phyloP scores from a whole-genome alignment of 2,888 invertebrate species.

The Silvanus unidentatus region DNA sequence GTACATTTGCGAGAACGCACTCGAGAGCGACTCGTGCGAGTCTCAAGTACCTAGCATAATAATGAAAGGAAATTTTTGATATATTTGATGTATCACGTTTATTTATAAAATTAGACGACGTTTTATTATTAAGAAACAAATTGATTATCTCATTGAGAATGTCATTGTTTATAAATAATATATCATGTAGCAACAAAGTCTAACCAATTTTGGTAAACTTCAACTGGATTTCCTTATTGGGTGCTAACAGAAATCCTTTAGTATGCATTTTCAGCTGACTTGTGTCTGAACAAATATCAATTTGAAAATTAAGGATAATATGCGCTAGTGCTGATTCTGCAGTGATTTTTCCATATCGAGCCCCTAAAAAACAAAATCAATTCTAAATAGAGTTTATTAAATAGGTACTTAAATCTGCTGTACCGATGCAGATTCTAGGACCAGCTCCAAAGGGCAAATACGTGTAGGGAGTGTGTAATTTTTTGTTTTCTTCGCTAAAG shows the following conservation, averaged over 20 bases:
- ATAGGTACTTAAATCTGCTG: background rate
- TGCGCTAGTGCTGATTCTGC: slow-evolving; percentile 15
- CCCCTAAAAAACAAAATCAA: slow-evolving; percentile 10
- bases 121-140: too few species aligned
- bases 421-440: slow-evolving; percentile 20
- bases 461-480: slow-evolving; percentile 6
- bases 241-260: slow-evolving; percentile 16
- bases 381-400: background rate
- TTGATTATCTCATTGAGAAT: too few species aligned
- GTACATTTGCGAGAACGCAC: too few species aligned
- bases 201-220: background rate
- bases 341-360: slow-evolving; percentile 14
- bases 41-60: too few species aligned
- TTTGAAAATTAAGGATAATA: slow-evolving; percentile 17
- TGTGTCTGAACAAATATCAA: slow-evolving; percentile 16
- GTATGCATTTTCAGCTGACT: slow-evolving; percentile 15
- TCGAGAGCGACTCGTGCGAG: too few species aligned
- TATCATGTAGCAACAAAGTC: too few species aligned
- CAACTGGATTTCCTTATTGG: slow-evolving; percentile 11
- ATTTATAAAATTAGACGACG: too few species aligned
- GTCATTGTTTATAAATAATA: too few species aligned
- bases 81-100: too few species aligned
- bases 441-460: slow-evolving; percentile 20
- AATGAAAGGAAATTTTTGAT: too few species aligned
- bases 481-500: slow-evolving; percentile 33